phyloP scores from a whole-genome alignment of 1,140 invertebrate species.

The Apis dorsata region DNA sequence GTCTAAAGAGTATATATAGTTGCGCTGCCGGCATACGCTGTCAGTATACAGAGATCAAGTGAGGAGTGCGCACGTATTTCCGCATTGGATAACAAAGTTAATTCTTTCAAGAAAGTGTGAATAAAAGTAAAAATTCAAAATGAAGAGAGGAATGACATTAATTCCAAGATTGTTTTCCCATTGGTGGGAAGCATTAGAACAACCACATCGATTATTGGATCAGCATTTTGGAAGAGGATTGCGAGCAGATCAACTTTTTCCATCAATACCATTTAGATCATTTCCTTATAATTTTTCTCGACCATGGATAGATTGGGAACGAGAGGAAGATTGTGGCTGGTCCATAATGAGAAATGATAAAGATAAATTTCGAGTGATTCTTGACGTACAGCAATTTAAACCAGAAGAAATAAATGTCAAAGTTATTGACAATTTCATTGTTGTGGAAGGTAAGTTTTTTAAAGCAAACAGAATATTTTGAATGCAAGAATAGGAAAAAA shows the following conservation, averaged over 20 bases:
- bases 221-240: constrained; percentile 71
- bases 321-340: constrained; percentile 62
- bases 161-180: constrained; percentile 73
- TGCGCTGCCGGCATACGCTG: not conserved
- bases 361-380: constrained; percentile 80
- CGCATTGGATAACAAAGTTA: not conserved
- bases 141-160: constrained; percentile 69
- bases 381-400: constrained; percentile 88
- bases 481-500: not conserved
- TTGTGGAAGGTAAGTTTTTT: constrained; percentile 83
- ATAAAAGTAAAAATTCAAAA: constrained; percentile 22
- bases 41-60: constrained; percentile 22
- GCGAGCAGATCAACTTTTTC: constrained; percentile 63
- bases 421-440: constrained; percentile 86
- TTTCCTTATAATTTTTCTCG: constrained; percentile 51
- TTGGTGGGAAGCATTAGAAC: constrained; percentile 73
- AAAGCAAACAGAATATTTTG: too few relatives aligned
- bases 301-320: constrained; percentile 61
- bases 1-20: constrained; percentile 21
- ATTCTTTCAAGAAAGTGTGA: not conserved
- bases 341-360: constrained; percentile 81
- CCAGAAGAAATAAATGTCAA: constrained; percentile 91
- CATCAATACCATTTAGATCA: constrained; percentile 22
- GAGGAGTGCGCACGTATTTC: not conserved
- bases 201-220: constrained; percentile 70